Evolutionary conservation across 2,888 invertebrate genomes (phyloP).

Genomic region (Lymantria monacha): DNA sequence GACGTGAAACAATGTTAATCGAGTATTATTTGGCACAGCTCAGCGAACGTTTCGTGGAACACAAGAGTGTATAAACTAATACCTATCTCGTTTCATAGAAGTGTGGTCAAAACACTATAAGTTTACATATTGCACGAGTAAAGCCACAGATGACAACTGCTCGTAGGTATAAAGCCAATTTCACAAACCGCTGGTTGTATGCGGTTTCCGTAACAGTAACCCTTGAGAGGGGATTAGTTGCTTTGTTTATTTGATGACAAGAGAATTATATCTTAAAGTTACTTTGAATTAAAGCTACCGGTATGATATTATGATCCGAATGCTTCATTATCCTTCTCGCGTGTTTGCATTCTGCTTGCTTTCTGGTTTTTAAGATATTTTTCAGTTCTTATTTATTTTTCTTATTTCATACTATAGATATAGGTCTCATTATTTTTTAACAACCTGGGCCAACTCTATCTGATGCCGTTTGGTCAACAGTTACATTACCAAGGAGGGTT

Average conservation of each 20-base stretch:
- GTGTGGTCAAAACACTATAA: not conserved
- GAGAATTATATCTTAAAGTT: not conserved
- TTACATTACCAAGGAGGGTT: too few species aligned
- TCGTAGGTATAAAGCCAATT: slow-evolving; percentile 19
- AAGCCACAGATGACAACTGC: slow-evolving; percentile 11
- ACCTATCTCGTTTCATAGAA: not conserved
- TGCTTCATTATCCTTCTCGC: not conserved
- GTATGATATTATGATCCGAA: not conserved
- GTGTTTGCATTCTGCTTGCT: not conserved
- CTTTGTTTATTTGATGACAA: not conserved
- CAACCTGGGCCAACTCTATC: too few species aligned
- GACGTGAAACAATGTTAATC: not conserved
- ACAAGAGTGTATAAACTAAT: not conserved
- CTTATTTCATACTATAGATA: too few species aligned
- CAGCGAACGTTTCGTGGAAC: not conserved
- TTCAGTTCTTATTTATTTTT: too few species aligned
- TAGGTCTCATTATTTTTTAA: too few species aligned
- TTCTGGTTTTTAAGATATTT: not conserved
- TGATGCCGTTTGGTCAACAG: too few species aligned
- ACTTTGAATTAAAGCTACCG: not conserved
- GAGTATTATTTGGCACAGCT: not conserved
- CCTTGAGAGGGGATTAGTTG: slow-evolving; percentile 15
- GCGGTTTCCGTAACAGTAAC: slow-evolving; percentile 13
- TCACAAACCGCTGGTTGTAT: slow-evolving; percentile 13
- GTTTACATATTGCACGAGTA: slow-evolving; percentile 5